Evolutionary conservation across 2,888 invertebrate genomes (phyloP).

Genomic region (Apotomis capreana): DNA sequence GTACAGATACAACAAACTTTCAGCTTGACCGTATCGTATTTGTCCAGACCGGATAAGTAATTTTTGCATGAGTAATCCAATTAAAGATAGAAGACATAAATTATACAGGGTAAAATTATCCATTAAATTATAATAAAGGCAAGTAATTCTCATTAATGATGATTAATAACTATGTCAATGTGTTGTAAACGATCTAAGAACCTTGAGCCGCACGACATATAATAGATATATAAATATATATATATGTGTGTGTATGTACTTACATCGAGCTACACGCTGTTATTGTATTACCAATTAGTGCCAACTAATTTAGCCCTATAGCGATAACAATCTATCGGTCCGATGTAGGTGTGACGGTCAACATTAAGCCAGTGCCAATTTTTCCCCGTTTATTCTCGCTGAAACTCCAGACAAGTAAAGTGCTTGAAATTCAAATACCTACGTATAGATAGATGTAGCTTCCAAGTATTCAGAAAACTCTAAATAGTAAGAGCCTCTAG

Average conservation of each 20-base stretch:
- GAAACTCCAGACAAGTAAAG: constrained; percentile 1
- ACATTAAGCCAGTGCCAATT: constrained; percentile 26
- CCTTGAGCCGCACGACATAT: constrained; percentile 23
- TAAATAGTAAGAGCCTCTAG: too few relatives aligned
- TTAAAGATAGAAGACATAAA: not conserved
- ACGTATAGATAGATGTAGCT: not conserved
- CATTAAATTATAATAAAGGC: constrained; percentile 9
- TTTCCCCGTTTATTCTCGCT: constrained; percentile 9
- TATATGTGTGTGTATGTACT: not conserved
- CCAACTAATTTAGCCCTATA: constrained; percentile 41
- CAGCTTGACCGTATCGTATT: too few relatives aligned
- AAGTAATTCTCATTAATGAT: constrained; percentile 25
- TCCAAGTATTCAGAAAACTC: too few relatives aligned
- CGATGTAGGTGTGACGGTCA: constrained; percentile 34
- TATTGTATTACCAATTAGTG: constrained; percentile 42
- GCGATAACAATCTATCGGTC: constrained; percentile 38
- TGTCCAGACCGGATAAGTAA: too few relatives aligned
- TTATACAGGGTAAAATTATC: not conserved
- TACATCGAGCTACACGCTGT: constrained; percentile 34
- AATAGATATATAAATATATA: not conserved
- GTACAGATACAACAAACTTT: too few relatives aligned
- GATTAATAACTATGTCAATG: constrained; percentile 31
- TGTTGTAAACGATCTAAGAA: constrained; percentile 25
- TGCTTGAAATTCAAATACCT: not conserved
- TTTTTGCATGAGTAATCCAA: not conserved